Percentiles rank a stretch among this genome's conserved stretches.
Evolutionary conservation across 2,113 vertebrate genomes (phyloP).

Genomic region (Fulmarus glacialis): DNA sequence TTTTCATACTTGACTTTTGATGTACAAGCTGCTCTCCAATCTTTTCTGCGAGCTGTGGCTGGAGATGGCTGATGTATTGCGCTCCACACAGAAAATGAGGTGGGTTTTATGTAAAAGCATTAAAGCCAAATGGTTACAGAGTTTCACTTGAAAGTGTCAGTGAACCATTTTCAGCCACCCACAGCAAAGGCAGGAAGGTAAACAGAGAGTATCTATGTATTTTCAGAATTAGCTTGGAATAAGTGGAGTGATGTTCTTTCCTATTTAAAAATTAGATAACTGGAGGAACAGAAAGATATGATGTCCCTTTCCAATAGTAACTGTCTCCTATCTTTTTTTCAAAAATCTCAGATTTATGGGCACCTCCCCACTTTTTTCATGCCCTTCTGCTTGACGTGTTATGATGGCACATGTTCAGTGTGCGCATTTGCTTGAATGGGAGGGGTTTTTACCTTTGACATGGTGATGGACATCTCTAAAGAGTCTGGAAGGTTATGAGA

Average conservation of each 20-base stretch:
- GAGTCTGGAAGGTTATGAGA: background rate
- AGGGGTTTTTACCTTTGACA: background rate
- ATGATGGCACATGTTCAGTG: background rate
- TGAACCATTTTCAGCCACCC: background rate
- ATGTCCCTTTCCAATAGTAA: background rate
- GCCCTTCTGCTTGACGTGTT: background rate
- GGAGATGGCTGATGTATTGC: background rate
- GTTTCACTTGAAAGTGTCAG: background rate
- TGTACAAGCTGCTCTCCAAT: background rate
- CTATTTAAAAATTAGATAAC: background rate
- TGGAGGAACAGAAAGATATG: background rate
- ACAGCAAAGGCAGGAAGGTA: background rate
- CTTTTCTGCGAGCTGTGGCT: background rate
- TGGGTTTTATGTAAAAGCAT: background rate
- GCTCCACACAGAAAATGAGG: background rate
- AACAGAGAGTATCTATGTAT: background rate
- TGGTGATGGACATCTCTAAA: background rate
- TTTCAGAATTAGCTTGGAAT: conserved; percentile 20
- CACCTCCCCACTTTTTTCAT: background rate
- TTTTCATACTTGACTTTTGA: conserved; percentile 5
- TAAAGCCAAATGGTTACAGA: background rate
- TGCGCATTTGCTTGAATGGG: background rate
- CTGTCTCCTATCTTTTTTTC: background rate
- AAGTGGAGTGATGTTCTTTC: background rate
- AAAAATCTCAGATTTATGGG: background rate